Base-by-base conservation (phyloP, 1,140 invertebrate genomes). In the Heliconius eleuchia region DNA sequence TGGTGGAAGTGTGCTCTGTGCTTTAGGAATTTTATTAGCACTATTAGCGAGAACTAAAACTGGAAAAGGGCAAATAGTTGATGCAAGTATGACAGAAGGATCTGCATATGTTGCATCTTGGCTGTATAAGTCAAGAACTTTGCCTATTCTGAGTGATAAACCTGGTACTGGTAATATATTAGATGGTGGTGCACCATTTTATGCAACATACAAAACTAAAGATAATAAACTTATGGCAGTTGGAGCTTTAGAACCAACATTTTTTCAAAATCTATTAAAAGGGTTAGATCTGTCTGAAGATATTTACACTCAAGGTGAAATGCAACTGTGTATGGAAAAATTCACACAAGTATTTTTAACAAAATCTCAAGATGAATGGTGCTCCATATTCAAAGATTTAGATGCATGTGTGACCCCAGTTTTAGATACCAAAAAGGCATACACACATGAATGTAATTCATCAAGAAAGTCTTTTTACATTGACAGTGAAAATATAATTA, bases 381-480 rank as follows among this genome's bases (percentile, higher is more conserved):
- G 95, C 87, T n/a, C 95, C 91, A 96, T 99, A 82, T 99, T 99
- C 95, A 96, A 98, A 85, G 94, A 96, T 34, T 91, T 96, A 50
- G 99, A 99, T 95, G 98, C 98, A n/a, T 99, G 99, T 95, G 98
- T 99, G 0, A 98, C 97, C 74, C 99, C 99, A 1, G 97, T 99
- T 46, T 88, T 99, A 71, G 95, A 96, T 23, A 88, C 97, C 66
- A 92, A 97, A 80, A 27, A 77, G 90, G 77, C 87, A 92, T 37
- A 96, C 96, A 83, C 96, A 96, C 83, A 86, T 93, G 78, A 86
- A 93, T 87, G 94, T 96, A 39, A 88, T 95, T 74, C 82, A 85
- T 83, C 88, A 88, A 74, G 92, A 88, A 77, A 91, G 87, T 81
- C 90, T 90, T 89, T 91, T 80, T 88, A 88, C 85, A 88, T 84